Base-by-base conservation (phyloP, 2,888 invertebrate species). In the Serripes groenlandicus region DNA sequence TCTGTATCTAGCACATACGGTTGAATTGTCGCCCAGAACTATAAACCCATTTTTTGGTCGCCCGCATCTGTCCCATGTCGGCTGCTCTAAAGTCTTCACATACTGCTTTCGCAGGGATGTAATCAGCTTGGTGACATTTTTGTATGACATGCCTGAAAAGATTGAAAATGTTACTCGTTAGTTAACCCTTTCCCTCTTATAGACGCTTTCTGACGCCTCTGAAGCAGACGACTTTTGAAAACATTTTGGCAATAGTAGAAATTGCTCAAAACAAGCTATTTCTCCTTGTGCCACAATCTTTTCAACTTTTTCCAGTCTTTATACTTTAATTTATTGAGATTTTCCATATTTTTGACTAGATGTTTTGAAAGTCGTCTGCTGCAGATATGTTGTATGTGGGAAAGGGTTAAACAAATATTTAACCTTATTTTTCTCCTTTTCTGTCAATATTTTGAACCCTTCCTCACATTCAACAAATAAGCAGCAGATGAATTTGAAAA, bases 1-100 rank as follows among this genome's bases (percentile, higher is more conserved):
- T 66, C 94, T 85, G 83, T 94, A 94, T 23, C 94, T 83, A 7
- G 92, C 94, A 87, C 94, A 94, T 71, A 93, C 85, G 11, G 88
- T 78, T 21, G 89, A 90, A 23, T 92, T 91, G 77, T 93, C 92
- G 15, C 88, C 85, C 54, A 94, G 85, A 23, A 90, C 84, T 3
- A 93, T 85, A 73, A 87, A 93, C 37, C 92, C 92, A 80, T 94
- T 94, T 76, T 92, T 91, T 5, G 92, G 93, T 32, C 94, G 87
- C 2, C 94, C 94, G 88, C 94, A 94, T 21, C 89, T 89, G 81
- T 94, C 92, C 94, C 94, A 94, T 9, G 90, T 89, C 3, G 94
- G 93, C 7, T 90, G 90, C 35, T 91, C 73, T 69, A 92, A 81
- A 11, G 77, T 80, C 28, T 79, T 58, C 9, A 92, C 90, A 9